Percentiles rank a stretch among this genome's conserved stretches.
Conservation (phyloP, 2,797 vertebrate genomes). For the Lindbergichthys nudifrons region DNA sequence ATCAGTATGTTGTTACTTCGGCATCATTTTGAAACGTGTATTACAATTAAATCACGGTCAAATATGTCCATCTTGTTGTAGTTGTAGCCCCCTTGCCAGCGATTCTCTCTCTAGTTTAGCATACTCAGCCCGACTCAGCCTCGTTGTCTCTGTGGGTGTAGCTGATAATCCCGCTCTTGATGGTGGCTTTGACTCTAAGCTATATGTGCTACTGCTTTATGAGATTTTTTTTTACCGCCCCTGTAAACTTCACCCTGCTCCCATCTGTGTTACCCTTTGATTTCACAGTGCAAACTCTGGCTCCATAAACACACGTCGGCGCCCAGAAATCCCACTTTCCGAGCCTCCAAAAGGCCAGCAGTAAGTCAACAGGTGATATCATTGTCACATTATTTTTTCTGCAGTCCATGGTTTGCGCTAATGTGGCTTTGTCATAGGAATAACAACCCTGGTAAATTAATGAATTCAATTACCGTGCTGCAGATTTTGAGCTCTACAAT, state of each 20-base stretch:
- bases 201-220: slow-evolving; percentile 55
- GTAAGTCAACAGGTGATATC: slow-evolving; percentile 74
- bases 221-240: slow-evolving; percentile 45
- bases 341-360: slow-evolving; percentile 60
- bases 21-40: too few relatives aligned
- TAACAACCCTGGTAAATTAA: slow-evolving; percentile 66
- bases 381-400: slow-evolving; percentile 64
- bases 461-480: slow-evolving; percentile 60
- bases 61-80: too few relatives aligned
- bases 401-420: slow-evolving; percentile 49
- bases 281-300: slow-evolving; percentile 64
- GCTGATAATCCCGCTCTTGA: slow-evolving; percentile 62
- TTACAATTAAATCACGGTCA: too few relatives aligned
- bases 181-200: slow-evolving; percentile 55
- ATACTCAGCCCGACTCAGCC: too few relatives aligned
- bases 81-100: too few relatives aligned
- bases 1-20: too few relatives aligned
- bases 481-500: slow-evolving; percentile 54
- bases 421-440: slow-evolving; percentile 66
- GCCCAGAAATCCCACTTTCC: slow-evolving; percentile 59
- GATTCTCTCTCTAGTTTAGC: too few relatives aligned
- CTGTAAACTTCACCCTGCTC: slow-evolving; percentile 51
- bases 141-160: too few relatives aligned
- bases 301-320: slow-evolving; percentile 43
- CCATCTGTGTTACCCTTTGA: slow-evolving; percentile 67